Base-by-base conservation (phyloP, 2,797 vertebrate genomes). In the Ptychobarbus kaznakovi region DNA sequence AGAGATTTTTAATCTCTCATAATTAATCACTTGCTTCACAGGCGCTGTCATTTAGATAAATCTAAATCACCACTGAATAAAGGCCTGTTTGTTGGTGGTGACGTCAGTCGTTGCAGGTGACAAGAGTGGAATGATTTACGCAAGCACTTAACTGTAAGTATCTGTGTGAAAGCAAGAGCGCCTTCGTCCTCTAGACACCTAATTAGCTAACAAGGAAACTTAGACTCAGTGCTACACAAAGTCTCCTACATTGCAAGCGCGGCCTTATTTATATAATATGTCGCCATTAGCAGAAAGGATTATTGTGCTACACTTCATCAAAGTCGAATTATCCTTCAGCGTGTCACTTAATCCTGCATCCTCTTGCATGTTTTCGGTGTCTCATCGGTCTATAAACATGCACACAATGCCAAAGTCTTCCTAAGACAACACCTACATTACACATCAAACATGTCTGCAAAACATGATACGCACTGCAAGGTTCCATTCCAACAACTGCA, bases 101-200 rank as follows among this genome's bases (percentile, higher is more conserved):
- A 89, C 80, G 83, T 86, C 78, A 84, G 74, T 49, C 25, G 12
- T 35, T 66, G 75, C 61, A 83, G 68, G 66, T 87, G 81, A 87
- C 20, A 85, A 66, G 40, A 49, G 35, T 81, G 84, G 81, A 73
- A 72, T 87, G 86, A 87, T 89, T 87, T 79, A 86, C 65, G 78
- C 70, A 73, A 79, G 75, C 38, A 84, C 79, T 79, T 79, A 78
- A 79, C 49, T 78, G 46, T 32, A 42, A 49, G 51, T 69, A 76
- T 69, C 51, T 72, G 51, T 44, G 65, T 44, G 63, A 78, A 84
- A 56, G 44, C 8, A n/a, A 70, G 65, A 79, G 74, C 1, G 5
- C 18, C 56, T 56, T 12, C 4, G 3, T 84, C 63, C 51, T 84
- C 83, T 61, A 78, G 83, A 79, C 28, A 56, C 20, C 49, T 40